Base-by-base conservation (phyloP, 2,113 vertebrate species). In the Holacanthus passer region DNA sequence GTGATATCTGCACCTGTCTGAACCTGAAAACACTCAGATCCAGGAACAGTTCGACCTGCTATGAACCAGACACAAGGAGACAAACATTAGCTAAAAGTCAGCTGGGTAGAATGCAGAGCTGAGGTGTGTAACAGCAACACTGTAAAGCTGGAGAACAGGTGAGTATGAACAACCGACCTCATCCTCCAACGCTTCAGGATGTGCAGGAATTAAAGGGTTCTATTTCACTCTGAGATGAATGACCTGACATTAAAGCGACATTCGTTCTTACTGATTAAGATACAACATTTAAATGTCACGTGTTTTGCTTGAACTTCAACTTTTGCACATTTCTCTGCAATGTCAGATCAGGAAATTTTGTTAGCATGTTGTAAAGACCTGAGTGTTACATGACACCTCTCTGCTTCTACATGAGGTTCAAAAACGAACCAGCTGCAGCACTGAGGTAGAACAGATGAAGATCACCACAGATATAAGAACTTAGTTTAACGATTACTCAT, bases 201-300 rank as follows among this genome's bases (percentile, higher is more conserved):
- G 6, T 9, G 3, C 48, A 32, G 19, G 29, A 80, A 17, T 16
- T 37, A 53, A 14, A 3, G 6, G 16, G 17, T 56, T 56, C 5
- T 27, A 4, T 50, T 48, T 5, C 4, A 39, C 12, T 68, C 50
- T 22, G 10, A 50, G n/a, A 62, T 5, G 24, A 64, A 16, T 7
- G 16, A 64, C 8, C 22, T 60, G 55, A 62, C 32, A 62, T 48
- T 58, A 31, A 29, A 37, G n/a, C 59, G 47, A 60, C 20, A 20
- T 20, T 5, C 32, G 10, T 13, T 62, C 20, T 24, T 12, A 62
- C 37, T 43, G 9, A 53, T 53, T 5, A 53, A 48, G 24, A 62
- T 27, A 12, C 5, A 63, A 27, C 5, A 47, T 64, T 31, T n/a
- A 70, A 76, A 82, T 39, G 64, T 43, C 70, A 50, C 24, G 8